phyloP scores from a whole-genome alignment of 2,888 invertebrate species.

The Bembecia ichneumoniformis region DNA sequence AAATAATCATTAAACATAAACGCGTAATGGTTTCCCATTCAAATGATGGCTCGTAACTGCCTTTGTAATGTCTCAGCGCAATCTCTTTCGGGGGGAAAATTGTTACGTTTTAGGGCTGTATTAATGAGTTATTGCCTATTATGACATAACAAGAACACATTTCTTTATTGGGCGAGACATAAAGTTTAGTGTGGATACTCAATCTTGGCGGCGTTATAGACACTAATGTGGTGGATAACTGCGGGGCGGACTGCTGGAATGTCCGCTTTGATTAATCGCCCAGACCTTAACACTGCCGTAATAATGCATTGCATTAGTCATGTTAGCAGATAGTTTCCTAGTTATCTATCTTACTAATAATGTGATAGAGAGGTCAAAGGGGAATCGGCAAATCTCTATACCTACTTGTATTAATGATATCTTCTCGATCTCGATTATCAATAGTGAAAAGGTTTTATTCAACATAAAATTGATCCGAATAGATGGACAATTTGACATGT shows the following conservation, averaged over 20 bases:
- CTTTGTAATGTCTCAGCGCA: slow-evolving; percentile 57
- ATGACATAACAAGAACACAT: slow-evolving; percentile 50
- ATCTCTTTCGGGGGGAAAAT: slow-evolving; percentile 53
- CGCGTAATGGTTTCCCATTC: slow-evolving; percentile 62
- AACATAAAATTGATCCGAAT: no score
- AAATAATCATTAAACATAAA: slow-evolving; percentile 69
- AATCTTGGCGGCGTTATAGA: slow-evolving; percentile 18
- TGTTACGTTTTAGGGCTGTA: slow-evolving; percentile 54
- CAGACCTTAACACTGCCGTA: slow-evolving; percentile 19
- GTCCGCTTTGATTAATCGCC: slow-evolving; percentile 32
- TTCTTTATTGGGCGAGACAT: slow-evolving; percentile 39
- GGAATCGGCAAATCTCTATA: no score
- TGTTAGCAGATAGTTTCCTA: no score
- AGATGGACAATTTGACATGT: no score
- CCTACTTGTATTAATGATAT: no score
- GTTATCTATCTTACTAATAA: no score
- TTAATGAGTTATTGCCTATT: slow-evolving; percentile 64
- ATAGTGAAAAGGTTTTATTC: no score
- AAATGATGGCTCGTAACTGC: slow-evolving; percentile 61
- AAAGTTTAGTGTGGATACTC: slow-evolving; percentile 28
- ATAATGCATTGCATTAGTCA: slow-evolving; percentile 13
- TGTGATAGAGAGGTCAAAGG: no score
- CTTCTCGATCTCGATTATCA: no score
- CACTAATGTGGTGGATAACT: slow-evolving; percentile 13
- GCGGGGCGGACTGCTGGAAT: slow-evolving; percentile 13